phyloP scores from a whole-genome alignment of 2,113 vertebrate genomes.

The Proteles cristata region DNA sequence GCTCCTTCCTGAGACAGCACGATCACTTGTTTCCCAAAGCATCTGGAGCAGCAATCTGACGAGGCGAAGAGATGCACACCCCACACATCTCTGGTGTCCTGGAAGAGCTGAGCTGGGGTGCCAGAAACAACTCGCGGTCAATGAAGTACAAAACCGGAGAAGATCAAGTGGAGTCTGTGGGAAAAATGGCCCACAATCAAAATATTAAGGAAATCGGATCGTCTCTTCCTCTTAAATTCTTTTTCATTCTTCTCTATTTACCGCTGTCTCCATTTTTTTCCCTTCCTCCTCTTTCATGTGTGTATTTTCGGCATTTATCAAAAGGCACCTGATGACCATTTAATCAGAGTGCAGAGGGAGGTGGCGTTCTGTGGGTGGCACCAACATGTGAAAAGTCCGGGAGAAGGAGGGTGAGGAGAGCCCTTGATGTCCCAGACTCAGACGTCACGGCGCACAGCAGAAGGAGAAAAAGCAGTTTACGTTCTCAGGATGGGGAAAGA shows the following conservation, averaged over 20 bases:
- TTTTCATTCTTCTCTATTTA: background rate
- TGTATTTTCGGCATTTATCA: conserved; percentile 52
- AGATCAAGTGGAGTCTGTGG: background rate
- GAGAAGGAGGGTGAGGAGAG: background rate
- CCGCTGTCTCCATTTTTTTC: conserved; percentile 26
- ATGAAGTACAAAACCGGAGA: conserved; percentile 49
- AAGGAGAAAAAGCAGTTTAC: conserved; percentile 64
- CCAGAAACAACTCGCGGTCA: background rate
- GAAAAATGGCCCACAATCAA: conserved; percentile 46
- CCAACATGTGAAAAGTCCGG: background rate
- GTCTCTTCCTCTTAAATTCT: background rate
- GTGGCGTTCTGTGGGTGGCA: conserved; percentile 42
- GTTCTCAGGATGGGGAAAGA: conserved; percentile 61
- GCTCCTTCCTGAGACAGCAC: background rate
- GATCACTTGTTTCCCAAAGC: background rate
- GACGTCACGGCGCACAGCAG: background rate
- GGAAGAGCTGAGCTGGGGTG: background rate
- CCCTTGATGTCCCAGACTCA: conserved; percentile 13
- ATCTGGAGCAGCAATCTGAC: background rate
- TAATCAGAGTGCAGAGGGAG: conserved; percentile 58
- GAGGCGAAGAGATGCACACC: background rate
- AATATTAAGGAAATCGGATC: background rate
- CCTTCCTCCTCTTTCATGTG: background rate
- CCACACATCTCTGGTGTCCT: background rate
- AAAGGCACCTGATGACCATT: conserved; percentile 65